Evolutionary conservation across 2,888 invertebrate species (phyloP), one percentile per base, ranked within the genome.

Genomic region (Coelinius sp.): DNA sequence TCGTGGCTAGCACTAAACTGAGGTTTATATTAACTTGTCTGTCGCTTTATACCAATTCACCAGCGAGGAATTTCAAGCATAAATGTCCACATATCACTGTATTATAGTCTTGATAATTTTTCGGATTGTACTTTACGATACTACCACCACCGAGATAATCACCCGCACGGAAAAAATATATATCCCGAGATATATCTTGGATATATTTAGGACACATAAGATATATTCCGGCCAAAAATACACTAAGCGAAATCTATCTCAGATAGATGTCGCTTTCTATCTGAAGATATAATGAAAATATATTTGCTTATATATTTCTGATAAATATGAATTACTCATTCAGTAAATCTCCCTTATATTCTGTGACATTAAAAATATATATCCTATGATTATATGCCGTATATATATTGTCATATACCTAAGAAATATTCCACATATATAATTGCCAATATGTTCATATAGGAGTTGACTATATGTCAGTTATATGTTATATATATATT

Each of bases 141-240:
- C n/a, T n/a, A n/a, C n/a, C n/a, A n/a, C n/a, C n/a, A n/a, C n/a
- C n/a, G n/a, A n/a, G n/a, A n/a, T n/a, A n/a, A n/a, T n/a, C n/a
- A n/a, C 46, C 46, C 46, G 14, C 17, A 46, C 20, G 46, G 46
- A 20, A 46, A 14, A 17, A 46, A 46, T n/a, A 46, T 46, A 46
- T 46, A 46, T 46, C n/a, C 7, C n/a, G 17, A 20, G 17, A 46
- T 46, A 46, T 46, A 46, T 46, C 7, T 17, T 46, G 14, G 17
- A 46, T 46, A 46, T 46, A 46, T 6, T 7, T 46, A 17, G 17
- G 7, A 7, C 46, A 46, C 7, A 46, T 6, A 46, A 20, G 17
- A 46, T 46, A 46, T 46, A 46, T 46, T 46, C 7, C 46, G 46
- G 46, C 46, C 20, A 46, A 46, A 46, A 46, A 46, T 46, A 14